A percentile compares a stretch with the other conserved stretches of the same genome.
Conservation (phyloP, 1,140 invertebrate genomes). For the Colletes gigas region DNA sequence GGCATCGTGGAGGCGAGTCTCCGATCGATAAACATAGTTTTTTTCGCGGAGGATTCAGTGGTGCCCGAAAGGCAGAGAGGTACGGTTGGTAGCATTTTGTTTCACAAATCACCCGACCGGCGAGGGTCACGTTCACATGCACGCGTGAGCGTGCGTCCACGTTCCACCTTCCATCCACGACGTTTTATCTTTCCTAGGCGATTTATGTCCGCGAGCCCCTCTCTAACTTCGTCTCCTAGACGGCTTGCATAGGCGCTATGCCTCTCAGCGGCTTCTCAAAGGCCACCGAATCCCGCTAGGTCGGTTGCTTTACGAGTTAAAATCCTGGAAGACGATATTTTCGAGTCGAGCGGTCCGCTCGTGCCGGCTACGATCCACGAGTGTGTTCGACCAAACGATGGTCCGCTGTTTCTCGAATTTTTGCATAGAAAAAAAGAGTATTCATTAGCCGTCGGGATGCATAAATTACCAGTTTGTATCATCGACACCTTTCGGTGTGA, state of each 20-base stretch:
- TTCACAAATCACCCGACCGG: constrained; percentile 40
- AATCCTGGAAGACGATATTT: background rate
- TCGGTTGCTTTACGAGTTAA: constrained; percentile 29
- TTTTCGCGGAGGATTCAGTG: background rate
- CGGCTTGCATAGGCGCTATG: constrained; percentile 32
- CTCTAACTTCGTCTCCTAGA: constrained; percentile 47
- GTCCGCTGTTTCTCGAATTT: background rate
- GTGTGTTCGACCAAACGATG: background rate
- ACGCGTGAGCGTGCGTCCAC: constrained; percentile 22
- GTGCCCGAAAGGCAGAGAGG: background rate
- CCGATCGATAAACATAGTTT: background rate
- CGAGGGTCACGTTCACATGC: constrained; percentile 36
- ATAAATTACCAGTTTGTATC: background rate
- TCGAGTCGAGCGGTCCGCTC: constrained; percentile 2
- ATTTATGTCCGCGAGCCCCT: constrained; percentile 34
- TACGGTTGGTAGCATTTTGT: constrained; percentile 39
- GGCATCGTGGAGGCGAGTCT: too few relatives aligned
- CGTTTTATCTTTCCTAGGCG: constrained; percentile 49
- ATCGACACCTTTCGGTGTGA: background rate
- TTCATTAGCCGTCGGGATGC: background rate
- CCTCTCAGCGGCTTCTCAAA: constrained; percentile 46
- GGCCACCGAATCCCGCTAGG: constrained; percentile 38
- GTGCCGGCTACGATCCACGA: background rate
- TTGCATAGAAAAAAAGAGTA: background rate
- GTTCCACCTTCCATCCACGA: constrained; percentile 37